These are phyloP conservation scores for Mola mola DNA, from an alignment of 2,113 vertebrate species.

Conservation along the genomic window DNA sequence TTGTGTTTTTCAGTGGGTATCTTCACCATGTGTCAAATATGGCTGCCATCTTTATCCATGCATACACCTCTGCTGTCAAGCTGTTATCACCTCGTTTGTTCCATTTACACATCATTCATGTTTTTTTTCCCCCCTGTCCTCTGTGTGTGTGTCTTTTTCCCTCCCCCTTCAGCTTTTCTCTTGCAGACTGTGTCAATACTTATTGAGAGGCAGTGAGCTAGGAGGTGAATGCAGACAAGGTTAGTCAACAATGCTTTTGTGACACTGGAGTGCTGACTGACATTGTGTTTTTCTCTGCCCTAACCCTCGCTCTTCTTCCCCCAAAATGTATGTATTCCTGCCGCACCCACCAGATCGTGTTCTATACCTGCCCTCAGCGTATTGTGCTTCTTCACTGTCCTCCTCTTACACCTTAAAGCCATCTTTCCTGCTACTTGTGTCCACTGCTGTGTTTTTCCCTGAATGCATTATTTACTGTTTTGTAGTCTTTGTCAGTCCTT, in stretches of 20 bases:
- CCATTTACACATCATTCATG: conserved; percentile 75
- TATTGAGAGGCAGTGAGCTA: conserved; percentile 73
- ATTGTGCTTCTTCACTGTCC: conserved; percentile 12
- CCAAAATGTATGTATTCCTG: conserved; percentile 16
- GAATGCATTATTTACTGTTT: conserved; percentile 1
- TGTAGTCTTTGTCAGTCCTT: conserved; percentile 9
- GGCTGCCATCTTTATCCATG: conserved; percentile 56
- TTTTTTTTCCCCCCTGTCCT: conserved; percentile 44
- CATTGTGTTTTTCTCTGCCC: conserved; percentile 34
- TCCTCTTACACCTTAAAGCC: neutral
- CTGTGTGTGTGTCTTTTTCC: conserved; percentile 49
- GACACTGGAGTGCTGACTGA: conserved; percentile 55
- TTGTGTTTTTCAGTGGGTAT: conserved; percentile 15
- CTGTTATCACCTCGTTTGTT: conserved; percentile 75
- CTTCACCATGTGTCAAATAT: conserved; percentile 39
- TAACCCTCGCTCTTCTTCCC: conserved; percentile 4
- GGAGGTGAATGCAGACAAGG: conserved; percentile 80
- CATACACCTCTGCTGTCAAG: conserved; percentile 59
- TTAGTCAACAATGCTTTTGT: conserved; percentile 72
- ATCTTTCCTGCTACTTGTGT: too few relatives aligned
- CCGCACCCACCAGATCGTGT: conserved; percentile 31
- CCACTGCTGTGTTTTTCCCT: neutral
- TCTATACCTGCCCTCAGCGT: conserved; percentile 27
- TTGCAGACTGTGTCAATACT: conserved; percentile 80
- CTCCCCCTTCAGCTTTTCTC: conserved; percentile 60